Percentiles rank a stretch among this genome's conserved stretches.
Conservation (phyloP, 1,140 invertebrate species). For the Notospermus geniculatus region DNA sequence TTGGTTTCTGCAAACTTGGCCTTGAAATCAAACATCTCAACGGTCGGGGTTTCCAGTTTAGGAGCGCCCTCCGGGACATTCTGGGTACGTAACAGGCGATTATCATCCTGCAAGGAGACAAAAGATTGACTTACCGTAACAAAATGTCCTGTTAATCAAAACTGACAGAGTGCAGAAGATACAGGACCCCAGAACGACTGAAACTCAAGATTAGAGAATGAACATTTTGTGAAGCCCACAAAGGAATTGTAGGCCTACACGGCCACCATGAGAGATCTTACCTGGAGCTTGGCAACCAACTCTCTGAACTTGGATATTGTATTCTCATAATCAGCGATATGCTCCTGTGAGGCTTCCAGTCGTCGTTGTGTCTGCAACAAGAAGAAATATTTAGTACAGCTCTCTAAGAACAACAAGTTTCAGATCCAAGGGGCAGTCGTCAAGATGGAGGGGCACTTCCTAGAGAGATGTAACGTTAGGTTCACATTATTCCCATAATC, state of each 20-base stretch:
- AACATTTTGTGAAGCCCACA: neutral
- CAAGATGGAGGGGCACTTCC: too few species aligned
- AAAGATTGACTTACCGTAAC: too few species aligned
- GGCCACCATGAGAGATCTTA: conserved; percentile 17
- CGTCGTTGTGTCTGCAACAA: conserved; percentile 54
- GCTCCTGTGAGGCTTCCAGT: conserved; percentile 79
- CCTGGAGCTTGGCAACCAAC: conserved; percentile 78
- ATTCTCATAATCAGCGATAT: conserved; percentile 86
- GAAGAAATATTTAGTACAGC: too few species aligned
- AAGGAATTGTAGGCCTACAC: too few species aligned
- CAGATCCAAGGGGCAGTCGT: too few species aligned
- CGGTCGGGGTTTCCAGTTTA: conserved; percentile 54
- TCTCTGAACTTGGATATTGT: conserved; percentile 95
- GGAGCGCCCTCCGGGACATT: conserved; percentile 47
- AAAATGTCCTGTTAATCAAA: too few species aligned
- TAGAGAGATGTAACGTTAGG: too few species aligned
- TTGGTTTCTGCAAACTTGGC: conserved; percentile 78
- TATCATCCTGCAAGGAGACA: conserved; percentile 37
- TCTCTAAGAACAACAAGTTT: too few species aligned
- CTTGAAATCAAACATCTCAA: conserved; percentile 78
- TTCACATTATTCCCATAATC: too few species aligned
- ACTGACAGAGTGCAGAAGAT: too few species aligned
- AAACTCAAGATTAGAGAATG: neutral
- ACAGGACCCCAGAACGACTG: too few species aligned
- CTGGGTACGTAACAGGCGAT: conserved; percentile 40